Evolutionary conservation across 1,140 invertebrate species (phyloP).

Genomic region (Bombyx mori): ASM3026992v2 NC_085129.1:12299001-12299500

Average conservation of each 20-base stretch:
- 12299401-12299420: constrained; percentile 53
- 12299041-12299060: not conserved
- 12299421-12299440: constrained; percentile 64
- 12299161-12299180: constrained; percentile 5
- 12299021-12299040: constrained; percentile 5
- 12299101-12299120: constrained; percentile 7
- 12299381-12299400: constrained; percentile 19
- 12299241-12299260: constrained; percentile 6
- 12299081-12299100: constrained; percentile 6
- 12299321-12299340: too few relatives aligned
- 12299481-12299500: constrained; percentile 64
- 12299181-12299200: constrained; percentile 2
- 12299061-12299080: not conserved
- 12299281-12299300: constrained; percentile 2
- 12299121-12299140: constrained; percentile 14
- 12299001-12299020: not conserved
- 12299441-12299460: constrained; percentile 64
- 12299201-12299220: constrained; percentile 1
- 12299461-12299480: constrained; percentile 44
- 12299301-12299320: not conserved
- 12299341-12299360: constrained; percentile 3
- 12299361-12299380: constrained; percentile 11
- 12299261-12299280: constrained; percentile 5
- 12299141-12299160: constrained; percentile 4
- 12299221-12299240: not conserved